phyloP scores from a whole-genome alignment of 2,888 invertebrate genomes.

The Caenorhabditis zanzibari region DNA sequence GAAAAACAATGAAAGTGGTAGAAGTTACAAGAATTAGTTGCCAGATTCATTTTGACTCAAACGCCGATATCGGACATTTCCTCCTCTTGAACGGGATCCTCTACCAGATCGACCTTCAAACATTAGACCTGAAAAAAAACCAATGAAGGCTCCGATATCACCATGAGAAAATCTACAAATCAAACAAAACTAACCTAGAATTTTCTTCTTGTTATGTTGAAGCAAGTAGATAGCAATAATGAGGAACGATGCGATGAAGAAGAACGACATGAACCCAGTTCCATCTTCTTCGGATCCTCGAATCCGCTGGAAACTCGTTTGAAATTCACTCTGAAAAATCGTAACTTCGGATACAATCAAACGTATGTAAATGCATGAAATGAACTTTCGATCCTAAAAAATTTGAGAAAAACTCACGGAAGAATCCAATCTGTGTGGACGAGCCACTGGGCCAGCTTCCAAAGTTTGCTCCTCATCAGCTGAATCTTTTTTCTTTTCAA shows the following conservation, averaged over 20 bases:
- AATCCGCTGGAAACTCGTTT: conserved; percentile 34
- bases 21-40: conserved; percentile 9
- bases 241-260: conserved; percentile 56
- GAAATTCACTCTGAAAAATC: conserved; percentile 36
- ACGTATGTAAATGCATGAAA: no score
- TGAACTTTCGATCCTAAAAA: neutral
- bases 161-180: neutral
- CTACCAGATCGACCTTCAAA: conserved; percentile 67
- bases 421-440: conserved; percentile 49
- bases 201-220: conserved; percentile 73
- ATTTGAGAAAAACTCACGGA: conserved; percentile 21
- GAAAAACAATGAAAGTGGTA: neutral
- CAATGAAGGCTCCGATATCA: neutral
- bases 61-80: conserved; percentile 70
- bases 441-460: conserved; percentile 43
- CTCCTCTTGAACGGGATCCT: conserved; percentile 47
- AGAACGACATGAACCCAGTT: conserved; percentile 65
- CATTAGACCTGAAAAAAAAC: conserved; percentile 69
- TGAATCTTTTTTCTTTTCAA: conserved; percentile 59
- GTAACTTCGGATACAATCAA: no score
- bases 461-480: conserved; percentile 62
- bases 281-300: conserved; percentile 45
- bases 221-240: conserved; percentile 66
- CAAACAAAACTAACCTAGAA: conserved; percentile 60
- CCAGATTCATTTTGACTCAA: conserved; percentile 67